Evolutionary conservation across 2,888 invertebrate species (phyloP).

Genomic region (Drosophila helvetica): DNA sequence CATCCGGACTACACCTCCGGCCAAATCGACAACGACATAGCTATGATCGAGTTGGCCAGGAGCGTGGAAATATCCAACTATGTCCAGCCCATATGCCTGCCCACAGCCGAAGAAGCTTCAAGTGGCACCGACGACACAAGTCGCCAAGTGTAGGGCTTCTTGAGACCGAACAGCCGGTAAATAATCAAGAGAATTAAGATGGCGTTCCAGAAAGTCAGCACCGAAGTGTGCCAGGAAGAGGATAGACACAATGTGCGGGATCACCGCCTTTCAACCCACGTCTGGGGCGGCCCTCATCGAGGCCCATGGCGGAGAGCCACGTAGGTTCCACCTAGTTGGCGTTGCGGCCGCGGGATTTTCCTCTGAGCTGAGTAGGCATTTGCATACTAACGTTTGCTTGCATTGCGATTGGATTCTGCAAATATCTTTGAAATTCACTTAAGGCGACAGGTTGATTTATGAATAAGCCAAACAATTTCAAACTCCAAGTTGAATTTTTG

Average conservation of each 20-base stretch:
- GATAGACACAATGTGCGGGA: neutral
- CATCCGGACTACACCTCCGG: conserved; percentile 6
- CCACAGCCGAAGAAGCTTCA: neutral
- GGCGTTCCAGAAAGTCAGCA: neutral
- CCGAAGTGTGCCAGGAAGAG: neutral
- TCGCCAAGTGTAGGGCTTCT: conserved; percentile 3
- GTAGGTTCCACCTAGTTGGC: conserved; percentile 1
- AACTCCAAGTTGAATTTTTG: conserved; percentile 1
- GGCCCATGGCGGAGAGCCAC: neutral
- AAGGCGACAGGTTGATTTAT: conserved; percentile 26
- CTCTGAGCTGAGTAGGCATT: too few species aligned
- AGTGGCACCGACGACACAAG: neutral
- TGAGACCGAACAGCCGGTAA: neutral
- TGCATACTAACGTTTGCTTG: neutral
- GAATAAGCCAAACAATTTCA: conserved; percentile 26
- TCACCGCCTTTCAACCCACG: neutral
- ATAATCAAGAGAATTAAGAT: conserved; percentile 3
- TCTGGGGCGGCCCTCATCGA: conserved; percentile 9
- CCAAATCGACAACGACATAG: conserved; percentile 5
- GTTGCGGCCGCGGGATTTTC: neutral
- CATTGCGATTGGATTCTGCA: conserved; percentile 20
- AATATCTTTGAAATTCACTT: conserved; percentile 4
- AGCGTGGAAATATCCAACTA: neutral
- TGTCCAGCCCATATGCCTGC: conserved; percentile 26
- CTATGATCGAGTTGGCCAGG: conserved; percentile 8